Evolutionary conservation across 2,113 vertebrate species (phyloP), one percentile per base, ranked within the genome.

Genomic region (Aptenodytes patagonicus): DNA sequence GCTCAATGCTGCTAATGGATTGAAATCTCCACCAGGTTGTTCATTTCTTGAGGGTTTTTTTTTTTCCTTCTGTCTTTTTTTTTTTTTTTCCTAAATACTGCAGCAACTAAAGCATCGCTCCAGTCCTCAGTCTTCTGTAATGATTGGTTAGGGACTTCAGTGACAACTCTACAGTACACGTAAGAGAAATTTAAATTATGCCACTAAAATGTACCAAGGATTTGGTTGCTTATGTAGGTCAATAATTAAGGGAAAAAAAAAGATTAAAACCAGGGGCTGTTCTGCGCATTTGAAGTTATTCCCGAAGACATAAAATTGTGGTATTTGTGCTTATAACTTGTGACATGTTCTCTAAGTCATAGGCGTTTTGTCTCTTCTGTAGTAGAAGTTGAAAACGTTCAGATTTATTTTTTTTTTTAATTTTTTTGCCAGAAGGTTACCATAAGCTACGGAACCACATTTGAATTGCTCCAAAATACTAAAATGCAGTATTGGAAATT

Each of bases 11-110:
- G 72, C 89, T 98, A 97, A 93, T 97, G 93, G 97, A 84, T 93
- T 96, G 84, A 97, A 95, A 96, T 96, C 89, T 97, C 91, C 91
- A 97, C 95, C 92, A 96, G 84, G 91, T 97, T 98, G 65, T 96
- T 97, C 71, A 95, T 95, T 96, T 94, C 54, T 91, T 95, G 76
- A 81, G 72, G 65, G 9, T 15, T 11, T 46, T 29, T 9, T 24
- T 32, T 26, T 47, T 16, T 47, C 58, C 24, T 42, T 19, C 9
- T 28, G 13, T 18, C 3, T 3, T 9, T 20, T 19, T 20, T 68
- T 55, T 36, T 19, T 28, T 5, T 13, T 3, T 5, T 17, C 54
- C 34, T 7, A 65, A 94, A 86, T 78, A 85, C 65, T 87, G 47
- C 54, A 0, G 62, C 55, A 89, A 80, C 51, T 91, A 71, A 49